Conservation (phyloP, 2,113 vertebrate genomes). For the Indicator indicator region DNA sequence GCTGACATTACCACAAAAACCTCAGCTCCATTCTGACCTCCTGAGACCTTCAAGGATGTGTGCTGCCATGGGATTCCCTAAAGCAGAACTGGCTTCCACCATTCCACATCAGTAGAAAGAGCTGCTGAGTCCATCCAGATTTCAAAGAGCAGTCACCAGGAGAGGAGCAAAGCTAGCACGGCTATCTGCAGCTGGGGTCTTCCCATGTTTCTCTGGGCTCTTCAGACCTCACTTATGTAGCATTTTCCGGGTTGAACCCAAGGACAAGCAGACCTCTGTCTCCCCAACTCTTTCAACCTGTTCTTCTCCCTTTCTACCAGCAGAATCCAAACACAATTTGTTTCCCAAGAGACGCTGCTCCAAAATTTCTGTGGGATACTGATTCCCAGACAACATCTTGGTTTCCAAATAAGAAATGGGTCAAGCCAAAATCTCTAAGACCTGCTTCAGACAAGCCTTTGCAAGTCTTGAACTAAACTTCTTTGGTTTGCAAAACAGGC, state of each 20-base stretch:
- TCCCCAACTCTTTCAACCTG: neutral
- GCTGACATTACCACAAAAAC: neutral
- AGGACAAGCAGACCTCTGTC: neutral
- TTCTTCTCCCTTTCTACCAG: neutral
- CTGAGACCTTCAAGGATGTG: accelerated
- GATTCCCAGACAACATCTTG: neutral
- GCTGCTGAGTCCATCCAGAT: neutral
- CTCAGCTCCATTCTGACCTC: neutral
- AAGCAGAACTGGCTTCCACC: neutral
- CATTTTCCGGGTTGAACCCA: neutral
- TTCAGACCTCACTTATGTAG: neutral
- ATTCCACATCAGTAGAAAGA: neutral
- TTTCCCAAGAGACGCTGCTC: neutral
- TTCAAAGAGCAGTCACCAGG: neutral
- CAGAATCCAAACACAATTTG: neutral
- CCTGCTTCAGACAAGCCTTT: conserved; percentile 7
- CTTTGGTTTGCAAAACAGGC: conserved; percentile 40
- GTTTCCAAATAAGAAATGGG: conserved; percentile 13
- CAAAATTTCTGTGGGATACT: neutral
- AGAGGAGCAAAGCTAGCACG: accelerated
- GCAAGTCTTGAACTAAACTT: neutral
- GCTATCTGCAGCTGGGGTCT: neutral
- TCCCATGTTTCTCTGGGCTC: neutral
- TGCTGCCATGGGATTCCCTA: neutral
- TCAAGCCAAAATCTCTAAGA: conserved; percentile 7